Conservation (phyloP, 2,797 vertebrate genomes). For the Linurgus olivaceus region DNA sequence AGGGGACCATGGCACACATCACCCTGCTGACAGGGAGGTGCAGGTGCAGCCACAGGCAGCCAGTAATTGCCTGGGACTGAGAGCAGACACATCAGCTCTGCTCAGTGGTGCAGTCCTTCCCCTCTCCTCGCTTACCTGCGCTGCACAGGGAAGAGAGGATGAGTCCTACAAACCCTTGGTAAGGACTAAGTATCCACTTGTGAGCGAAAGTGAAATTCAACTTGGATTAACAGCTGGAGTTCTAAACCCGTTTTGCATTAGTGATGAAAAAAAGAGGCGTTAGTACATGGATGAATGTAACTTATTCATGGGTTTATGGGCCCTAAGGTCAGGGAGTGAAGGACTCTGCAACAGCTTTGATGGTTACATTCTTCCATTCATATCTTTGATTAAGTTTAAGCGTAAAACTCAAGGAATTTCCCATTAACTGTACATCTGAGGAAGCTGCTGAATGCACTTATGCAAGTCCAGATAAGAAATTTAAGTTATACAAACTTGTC, state of each 20-base stretch:
- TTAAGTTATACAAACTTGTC: neutral
- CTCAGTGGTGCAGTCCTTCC: neutral
- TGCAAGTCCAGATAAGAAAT: neutral
- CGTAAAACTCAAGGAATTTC: constrained; percentile 37
- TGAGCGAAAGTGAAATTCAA: neutral
- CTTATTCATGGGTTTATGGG: neutral
- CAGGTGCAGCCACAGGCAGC: neutral
- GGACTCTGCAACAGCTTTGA: neutral
- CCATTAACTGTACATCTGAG: constrained; percentile 26
- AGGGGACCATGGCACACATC: accelerated
- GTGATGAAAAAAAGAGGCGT: neutral
- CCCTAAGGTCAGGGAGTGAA: constrained; percentile 18
- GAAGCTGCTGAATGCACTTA: constrained; percentile 37
- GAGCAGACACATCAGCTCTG: neutral
- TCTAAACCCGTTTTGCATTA: neutral
- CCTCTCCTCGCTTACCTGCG: neutral
- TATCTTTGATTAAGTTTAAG: constrained; percentile 38
- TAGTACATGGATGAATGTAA: neutral
- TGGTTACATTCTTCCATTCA: constrained; percentile 17
- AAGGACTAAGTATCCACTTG: neutral
- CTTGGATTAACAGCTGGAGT: neutral
- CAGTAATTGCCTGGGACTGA: neutral
- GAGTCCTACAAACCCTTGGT: neutral
- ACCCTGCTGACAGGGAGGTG: neutral
- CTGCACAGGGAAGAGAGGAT: neutral